phyloP scores from a whole-genome alignment of 92 coral and sea anemone genomes.

The Zoanthus solanderi region DNA sequence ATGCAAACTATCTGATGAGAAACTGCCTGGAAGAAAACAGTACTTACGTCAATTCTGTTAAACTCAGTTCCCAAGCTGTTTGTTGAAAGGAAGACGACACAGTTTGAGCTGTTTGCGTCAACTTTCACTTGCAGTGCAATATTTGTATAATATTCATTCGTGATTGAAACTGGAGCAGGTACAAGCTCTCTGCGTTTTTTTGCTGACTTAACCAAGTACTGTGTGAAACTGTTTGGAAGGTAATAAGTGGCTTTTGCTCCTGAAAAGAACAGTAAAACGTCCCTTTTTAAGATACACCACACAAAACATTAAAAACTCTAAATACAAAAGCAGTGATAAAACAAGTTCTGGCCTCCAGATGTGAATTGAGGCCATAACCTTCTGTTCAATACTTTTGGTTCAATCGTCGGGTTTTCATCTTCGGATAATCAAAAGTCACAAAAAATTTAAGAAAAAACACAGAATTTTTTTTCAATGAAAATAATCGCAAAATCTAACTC shows the following conservation, averaged over 20 bases:
- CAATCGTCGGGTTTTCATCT: no score
- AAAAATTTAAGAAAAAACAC: no score
- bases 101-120: conserved; percentile 70
- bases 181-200: conserved; percentile 80
- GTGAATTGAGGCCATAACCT: no score
- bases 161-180: conserved; percentile 77
- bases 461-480: no score
- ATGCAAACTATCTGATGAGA: not conserved
- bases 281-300: no score
- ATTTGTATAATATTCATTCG: conserved; percentile 79
- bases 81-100: conserved; percentile 86
- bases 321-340: no score
- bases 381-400: no score
- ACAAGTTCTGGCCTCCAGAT: no score
- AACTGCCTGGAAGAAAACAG: not conserved
- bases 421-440: no score
- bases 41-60: conserved; percentile 89
- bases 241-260: conserved; percentile 86
- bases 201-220: conserved; percentile 73
- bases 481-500: no score
- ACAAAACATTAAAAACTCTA: no score
- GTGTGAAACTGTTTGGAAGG: conserved; percentile 83
- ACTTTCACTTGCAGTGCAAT: conserved; percentile 91
- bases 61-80: conserved; percentile 90
- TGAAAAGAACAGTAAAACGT: conserved; percentile 33